phyloP scores from a whole-genome alignment of 2,888 invertebrate genomes.

The Autographa pulchrina region DNA sequence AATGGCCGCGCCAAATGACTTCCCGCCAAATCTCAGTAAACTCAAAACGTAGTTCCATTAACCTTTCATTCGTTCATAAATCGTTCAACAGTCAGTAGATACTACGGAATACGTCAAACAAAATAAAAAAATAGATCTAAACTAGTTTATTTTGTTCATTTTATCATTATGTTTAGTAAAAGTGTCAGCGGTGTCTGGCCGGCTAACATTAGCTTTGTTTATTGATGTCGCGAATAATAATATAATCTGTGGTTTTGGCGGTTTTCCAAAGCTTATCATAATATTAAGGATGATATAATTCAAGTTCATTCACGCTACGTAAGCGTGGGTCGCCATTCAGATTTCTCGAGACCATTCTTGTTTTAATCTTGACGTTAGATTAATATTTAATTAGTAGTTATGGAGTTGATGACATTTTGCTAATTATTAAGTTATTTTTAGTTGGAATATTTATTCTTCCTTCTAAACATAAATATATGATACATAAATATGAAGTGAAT shows the following conservation, averaged over 20 bases:
- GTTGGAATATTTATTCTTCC: background rate
- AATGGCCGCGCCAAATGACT: background rate
- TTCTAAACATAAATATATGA: no score
- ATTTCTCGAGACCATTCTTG: constrained; percentile 12
- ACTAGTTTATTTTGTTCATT: constrained; percentile 60
- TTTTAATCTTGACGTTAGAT: constrained; percentile 8
- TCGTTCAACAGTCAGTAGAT: constrained; percentile 19
- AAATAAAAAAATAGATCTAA: constrained; percentile 24
- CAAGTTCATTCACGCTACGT: constrained; percentile 62
- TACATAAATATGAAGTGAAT: no score
- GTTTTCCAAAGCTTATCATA: constrained; percentile 68
- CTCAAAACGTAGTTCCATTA: constrained; percentile 14
- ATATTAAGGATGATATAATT: constrained; percentile 65
- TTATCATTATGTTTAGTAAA: constrained; percentile 75
- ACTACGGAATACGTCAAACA: constrained; percentile 32
- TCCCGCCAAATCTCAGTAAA: background rate
- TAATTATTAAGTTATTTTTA: constrained; percentile 6
- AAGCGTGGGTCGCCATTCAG: constrained; percentile 62
- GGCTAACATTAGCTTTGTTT: constrained; percentile 75
- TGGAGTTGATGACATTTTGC: background rate
- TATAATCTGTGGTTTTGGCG: constrained; percentile 68
- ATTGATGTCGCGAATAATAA: constrained; percentile 66
- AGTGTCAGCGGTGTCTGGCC: constrained; percentile 79
- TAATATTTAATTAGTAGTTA: constrained; percentile 7
- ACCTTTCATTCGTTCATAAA: constrained; percentile 35